Conservation (phyloP, 2,797 vertebrate genomes). For the Lutjanus campechanus region DNA sequence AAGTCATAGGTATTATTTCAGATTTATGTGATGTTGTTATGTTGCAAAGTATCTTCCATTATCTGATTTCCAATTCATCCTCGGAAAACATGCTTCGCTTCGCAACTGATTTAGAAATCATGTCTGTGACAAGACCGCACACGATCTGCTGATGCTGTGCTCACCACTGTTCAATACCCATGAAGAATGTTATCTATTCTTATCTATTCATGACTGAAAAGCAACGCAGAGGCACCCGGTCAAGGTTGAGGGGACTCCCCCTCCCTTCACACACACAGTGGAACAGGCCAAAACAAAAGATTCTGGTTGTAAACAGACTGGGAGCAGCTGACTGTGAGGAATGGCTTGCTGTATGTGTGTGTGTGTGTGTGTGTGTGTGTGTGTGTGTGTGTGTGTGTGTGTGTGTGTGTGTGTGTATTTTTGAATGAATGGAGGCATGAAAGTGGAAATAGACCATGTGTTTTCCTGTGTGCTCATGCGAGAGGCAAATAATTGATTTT, state of each 20-base stretch:
- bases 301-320: conserved; percentile 64
- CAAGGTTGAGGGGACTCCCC: conserved; percentile 73
- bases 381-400: conserved; percentile 23
- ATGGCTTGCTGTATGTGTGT: conserved; percentile 36
- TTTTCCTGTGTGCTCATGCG: conserved; percentile 43
- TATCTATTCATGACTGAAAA: conserved; percentile 74
- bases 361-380: background rate
- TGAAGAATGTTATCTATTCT: conserved; percentile 74
- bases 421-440: conserved; percentile 56
- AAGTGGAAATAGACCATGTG: conserved; percentile 54
- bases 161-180: conserved; percentile 53
- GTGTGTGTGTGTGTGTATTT: conserved; percentile 8
- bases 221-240: conserved; percentile 56
- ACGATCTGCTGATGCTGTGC: conserved; percentile 25
- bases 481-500: conserved; percentile 49
- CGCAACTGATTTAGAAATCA: conserved; percentile 46
- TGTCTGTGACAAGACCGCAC: conserved; percentile 57
- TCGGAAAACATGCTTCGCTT: conserved; percentile 13
- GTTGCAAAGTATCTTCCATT: background rate
- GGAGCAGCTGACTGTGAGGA: conserved; percentile 60
- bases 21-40: background rate
- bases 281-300: conserved; percentile 72
- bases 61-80: conserved; percentile 5
- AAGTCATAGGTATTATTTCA: background rate
- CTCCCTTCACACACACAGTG: conserved; percentile 29